Percentiles rank a stretch among this genome's conserved stretches.
phyloP scores from a whole-genome alignment of 2,888 invertebrate species.

The Cheilosia vernalis region DNA sequence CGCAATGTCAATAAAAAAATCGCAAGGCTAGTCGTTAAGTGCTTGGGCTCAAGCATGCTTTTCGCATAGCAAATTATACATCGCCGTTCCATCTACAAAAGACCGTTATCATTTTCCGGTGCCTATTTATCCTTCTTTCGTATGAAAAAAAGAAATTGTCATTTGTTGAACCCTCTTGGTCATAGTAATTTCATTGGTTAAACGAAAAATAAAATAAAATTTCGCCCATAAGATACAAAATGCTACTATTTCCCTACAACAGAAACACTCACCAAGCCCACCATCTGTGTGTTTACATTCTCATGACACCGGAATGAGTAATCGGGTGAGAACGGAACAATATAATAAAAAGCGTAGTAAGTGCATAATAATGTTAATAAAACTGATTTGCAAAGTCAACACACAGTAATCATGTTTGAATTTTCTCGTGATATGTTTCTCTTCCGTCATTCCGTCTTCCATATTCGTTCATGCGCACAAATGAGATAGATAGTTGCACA shows the following conservation, averaged over 20 bases:
- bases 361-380: constrained; percentile 75
- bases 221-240: not conserved
- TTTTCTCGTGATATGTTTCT: constrained; percentile 66
- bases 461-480: constrained; percentile 67
- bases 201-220: not conserved
- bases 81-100: no score
- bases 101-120: no score
- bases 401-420: constrained; percentile 71
- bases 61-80: no score
- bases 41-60: no score
- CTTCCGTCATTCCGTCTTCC: constrained; percentile 56
- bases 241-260: constrained; percentile 18
- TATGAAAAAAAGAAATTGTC: no score
- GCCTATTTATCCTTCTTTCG: no score
- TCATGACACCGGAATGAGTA: constrained; percentile 66
- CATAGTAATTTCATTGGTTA: no score
- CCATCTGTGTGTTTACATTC: constrained; percentile 62
- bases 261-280: constrained; percentile 56
- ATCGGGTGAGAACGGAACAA: constrained; percentile 74
- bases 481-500: constrained; percentile 42
- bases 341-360: constrained; percentile 74
- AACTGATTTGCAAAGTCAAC: constrained; percentile 76
- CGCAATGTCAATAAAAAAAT: no score
- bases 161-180: no score
- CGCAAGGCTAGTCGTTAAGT: no score